Conservation (phyloP, 2,797 vertebrate species). For the Fundulus diaphanus region DNA sequence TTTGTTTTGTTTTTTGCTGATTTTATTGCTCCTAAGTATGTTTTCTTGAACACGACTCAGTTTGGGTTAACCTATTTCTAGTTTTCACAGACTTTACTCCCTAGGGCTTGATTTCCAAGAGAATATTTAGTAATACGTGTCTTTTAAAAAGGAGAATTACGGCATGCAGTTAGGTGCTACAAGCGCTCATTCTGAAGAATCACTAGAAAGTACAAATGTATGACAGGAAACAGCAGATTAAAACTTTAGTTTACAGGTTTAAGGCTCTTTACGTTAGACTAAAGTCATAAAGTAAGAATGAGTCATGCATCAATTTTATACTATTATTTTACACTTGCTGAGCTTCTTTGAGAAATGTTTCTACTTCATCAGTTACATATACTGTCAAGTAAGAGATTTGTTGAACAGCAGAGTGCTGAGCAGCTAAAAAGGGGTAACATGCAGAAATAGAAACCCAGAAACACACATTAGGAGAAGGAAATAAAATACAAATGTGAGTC, state of each 20-base stretch:
- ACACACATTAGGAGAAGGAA: constrained; percentile 55
- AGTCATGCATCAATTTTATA: no score
- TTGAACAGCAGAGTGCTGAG: constrained; percentile 30
- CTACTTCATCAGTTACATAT: constrained; percentile 19
- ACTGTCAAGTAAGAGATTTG: constrained; percentile 46
- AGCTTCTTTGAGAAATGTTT: background rate
- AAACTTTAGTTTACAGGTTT: background rate
- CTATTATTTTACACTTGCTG: background rate
- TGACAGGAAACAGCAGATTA: background rate
- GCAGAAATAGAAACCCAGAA: constrained; percentile 20
- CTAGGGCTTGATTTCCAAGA: background rate
- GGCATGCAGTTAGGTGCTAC: background rate
- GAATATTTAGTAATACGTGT: background rate
- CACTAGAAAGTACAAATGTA: background rate
- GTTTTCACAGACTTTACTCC: background rate
- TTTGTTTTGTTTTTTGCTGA: constrained; percentile 12
- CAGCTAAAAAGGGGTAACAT: constrained; percentile 44
- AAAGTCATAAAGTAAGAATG: no score
- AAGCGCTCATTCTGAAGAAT: background rate
- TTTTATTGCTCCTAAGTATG: constrained; percentile 5
- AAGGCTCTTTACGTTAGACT: background rate
- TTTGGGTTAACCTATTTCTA: constrained; percentile 12
- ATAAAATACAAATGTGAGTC: constrained; percentile 72
- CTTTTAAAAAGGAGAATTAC: background rate
- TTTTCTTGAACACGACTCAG: constrained; percentile 28